phyloP scores from a whole-genome alignment of 2,888 invertebrate species.

The Dolomedes plantarius region DNA sequence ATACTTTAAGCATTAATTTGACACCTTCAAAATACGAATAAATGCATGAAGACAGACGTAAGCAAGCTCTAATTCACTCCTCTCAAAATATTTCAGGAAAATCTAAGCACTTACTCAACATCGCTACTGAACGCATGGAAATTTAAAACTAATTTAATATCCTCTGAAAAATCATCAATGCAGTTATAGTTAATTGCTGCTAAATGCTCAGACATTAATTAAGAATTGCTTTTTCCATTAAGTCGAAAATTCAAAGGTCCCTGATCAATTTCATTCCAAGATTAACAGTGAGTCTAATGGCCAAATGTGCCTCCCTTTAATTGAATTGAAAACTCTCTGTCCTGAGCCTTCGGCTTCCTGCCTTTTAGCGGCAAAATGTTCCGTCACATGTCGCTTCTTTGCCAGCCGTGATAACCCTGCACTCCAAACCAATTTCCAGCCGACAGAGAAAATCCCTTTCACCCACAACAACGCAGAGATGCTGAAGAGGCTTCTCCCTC shows the following conservation, averaged over 20 bases:
- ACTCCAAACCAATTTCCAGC: constrained; percentile 57
- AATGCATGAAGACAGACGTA: too few relatives aligned
- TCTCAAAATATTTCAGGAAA: too few relatives aligned
- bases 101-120: too few relatives aligned
- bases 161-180: too few relatives aligned
- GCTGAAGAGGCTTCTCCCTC: constrained; percentile 38
- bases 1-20: too few relatives aligned
- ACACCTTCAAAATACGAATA: too few relatives aligned
- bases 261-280: background rate
- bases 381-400: background rate
- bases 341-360: background rate
- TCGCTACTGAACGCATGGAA: too few relatives aligned
- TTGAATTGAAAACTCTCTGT: constrained; percentile 1
- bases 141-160: too few relatives aligned
- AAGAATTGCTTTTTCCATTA: too few relatives aligned
- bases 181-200: too few relatives aligned
- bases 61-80: too few relatives aligned
- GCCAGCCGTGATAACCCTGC: constrained; percentile 2
- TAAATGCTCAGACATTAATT: too few relatives aligned
- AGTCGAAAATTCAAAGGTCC: background rate
- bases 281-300: background rate
- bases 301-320: constrained; percentile 4
- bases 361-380: background rate
- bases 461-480: constrained; percentile 44
- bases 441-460: constrained; percentile 62